Evolutionary conservation across 2,888 invertebrate genomes (phyloP), one percentile per base, ranked within the genome.

Genomic region (Aleiodes alternator): DNA sequence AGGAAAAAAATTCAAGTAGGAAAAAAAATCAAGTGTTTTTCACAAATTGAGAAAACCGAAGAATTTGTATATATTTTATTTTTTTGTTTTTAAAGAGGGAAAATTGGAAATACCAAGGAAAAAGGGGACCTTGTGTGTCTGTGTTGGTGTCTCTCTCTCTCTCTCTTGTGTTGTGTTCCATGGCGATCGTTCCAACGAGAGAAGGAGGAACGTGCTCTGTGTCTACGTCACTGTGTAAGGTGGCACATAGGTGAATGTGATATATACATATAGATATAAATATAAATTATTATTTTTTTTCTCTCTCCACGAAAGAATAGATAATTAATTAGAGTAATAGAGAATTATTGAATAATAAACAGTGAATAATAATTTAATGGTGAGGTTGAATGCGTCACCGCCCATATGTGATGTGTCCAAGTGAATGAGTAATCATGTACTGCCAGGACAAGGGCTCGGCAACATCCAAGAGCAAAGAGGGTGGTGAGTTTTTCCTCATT

Each of bases 381-480:
- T 51, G 56, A 23, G 61, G 69, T 23, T 43, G 51, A 64, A 76
- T 66, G 73, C 77, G 79, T 82, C 80, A 78, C 78, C 85, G 86
- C 85, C 84, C 84, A 85, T 87, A 85, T 86, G 84, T 86, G 84
- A 87, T 86, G 84, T 80, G 80, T 82, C 79, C 81, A 80, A 84
- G 80, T 84, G 84, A 85, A 87, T 87, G 85, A 88, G 82, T 87
- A 87, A 88, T 84, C 86, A 88, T 88, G 88, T 88, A 88, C 83
- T 88, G 87, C 84, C 88, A 87, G 82, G 88, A 88, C 84, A 88
- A 88, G 86, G 83, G 86, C 82, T 87, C 88, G 78, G 82, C 87
- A 78, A 83, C 87, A 82, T 86, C 87, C 68, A 88, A 87, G 79
- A 87, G 85, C 85, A 88, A 88, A 84, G 88, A 88, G 83, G 88